Base-by-base conservation (phyloP, 2,888 invertebrate genomes). In the Acanthococcus lagerstroemiae region DNA sequence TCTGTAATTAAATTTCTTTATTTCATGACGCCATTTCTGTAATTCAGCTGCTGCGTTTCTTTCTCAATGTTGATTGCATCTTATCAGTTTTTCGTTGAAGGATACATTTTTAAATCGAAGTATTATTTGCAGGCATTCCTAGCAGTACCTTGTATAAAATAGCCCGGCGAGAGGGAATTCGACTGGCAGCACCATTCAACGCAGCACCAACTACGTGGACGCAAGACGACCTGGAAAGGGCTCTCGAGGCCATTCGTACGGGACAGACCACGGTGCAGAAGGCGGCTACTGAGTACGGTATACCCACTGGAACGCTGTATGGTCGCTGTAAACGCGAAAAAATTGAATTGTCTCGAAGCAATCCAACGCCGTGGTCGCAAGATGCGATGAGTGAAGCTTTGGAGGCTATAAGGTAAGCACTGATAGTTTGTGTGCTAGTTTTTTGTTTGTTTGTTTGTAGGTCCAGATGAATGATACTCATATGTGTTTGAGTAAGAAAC, bases 331-430 rank as follows among this genome's bases (percentile, higher is more conserved):
- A 92, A 74, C 80, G 90, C 56, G 92, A 92, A 76, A 91, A 92
- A 55, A 92, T 92, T 72, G 92, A 91, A 76, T 78, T 92, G 71
- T 90, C 90, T 5, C 83, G 91, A 71, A 88, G 89, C 66, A 90
- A 89, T 79, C 90, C 90, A n/a, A 90, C 91, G 52, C 91, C 91
- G 9, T 92, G 92, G 92, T 89, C 90, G n/a, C 91, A 91, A 75
- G 90, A 88, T 74, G 90, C 90, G 26, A 91, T 92, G 91, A 87
- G 87, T 22, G 90, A 91, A 76, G 92, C 92, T 22, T 79, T 92
- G 52, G 90, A 91, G 76, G 89, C 91, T 70, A 91, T 92, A 70
- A 85, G 89, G 88, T 89, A 76, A 19, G 19, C 55, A 7, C n/a
- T n/a, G n/a, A n/a, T n/a, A n/a, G n/a, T n/a, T n/a, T n/a, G n/a